Evolutionary conservation across 1,140 invertebrate genomes (phyloP).

Genomic region (Hesperophylax magnus): DNA sequence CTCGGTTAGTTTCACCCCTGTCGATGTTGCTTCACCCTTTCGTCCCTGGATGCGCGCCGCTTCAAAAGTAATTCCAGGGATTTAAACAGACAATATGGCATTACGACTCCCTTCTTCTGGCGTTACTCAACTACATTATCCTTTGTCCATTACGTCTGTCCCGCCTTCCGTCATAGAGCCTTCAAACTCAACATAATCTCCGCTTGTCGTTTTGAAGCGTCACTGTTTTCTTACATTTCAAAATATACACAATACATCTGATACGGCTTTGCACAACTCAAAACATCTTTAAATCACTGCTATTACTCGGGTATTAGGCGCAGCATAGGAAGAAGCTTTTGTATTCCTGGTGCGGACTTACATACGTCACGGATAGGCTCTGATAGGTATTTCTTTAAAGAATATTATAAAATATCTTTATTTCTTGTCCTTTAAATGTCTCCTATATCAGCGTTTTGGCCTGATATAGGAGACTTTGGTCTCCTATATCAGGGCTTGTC

Average conservation of each 20-base stretch:
- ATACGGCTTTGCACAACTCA: too few species aligned
- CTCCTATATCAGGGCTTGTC: neutral
- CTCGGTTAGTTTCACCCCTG: neutral
- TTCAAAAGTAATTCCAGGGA: constrained; percentile 34
- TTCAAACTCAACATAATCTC: constrained; percentile 5
- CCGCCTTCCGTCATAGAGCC: constrained; percentile 18
- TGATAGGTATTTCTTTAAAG: neutral
- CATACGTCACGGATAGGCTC: too few species aligned
- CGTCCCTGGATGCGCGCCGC: constrained; percentile 16
- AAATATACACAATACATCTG: neutral
- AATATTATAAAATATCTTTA: neutral
- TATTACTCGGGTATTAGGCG: too few species aligned
- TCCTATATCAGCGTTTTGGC: neutral
- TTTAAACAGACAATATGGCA: constrained; percentile 38
- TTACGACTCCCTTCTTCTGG: constrained; percentile 23
- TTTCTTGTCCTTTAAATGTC: neutral
- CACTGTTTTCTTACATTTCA: neutral
- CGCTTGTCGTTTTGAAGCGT: neutral
- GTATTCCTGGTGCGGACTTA: too few species aligned
- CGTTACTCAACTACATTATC: constrained; percentile 30
- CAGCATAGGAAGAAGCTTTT: too few species aligned
- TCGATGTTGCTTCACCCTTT: neutral
- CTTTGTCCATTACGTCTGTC: constrained; percentile 35
- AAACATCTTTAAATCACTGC: too few species aligned
- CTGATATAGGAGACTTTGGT: too few species aligned